Evolutionary conservation across 2,888 invertebrate genomes (phyloP).

Genomic region (Ophion obscuratus): DNA sequence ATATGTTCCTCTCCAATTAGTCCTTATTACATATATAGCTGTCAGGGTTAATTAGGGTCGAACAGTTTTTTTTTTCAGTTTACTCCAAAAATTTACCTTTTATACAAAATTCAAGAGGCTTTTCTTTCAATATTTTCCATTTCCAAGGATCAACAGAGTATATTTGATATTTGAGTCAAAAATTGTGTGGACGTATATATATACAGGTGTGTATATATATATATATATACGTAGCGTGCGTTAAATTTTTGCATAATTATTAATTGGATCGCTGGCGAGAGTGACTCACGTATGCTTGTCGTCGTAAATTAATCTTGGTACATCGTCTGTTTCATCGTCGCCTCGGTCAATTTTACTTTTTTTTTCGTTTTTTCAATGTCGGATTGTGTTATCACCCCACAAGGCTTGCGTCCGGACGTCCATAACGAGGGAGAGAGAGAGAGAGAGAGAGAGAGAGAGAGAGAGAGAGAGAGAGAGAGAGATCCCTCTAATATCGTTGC

Average conservation of each 20-base stretch:
- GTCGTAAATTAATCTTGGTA: conserved; percentile 47
- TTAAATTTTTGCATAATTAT: conserved; percentile 45
- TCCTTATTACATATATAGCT: no score
- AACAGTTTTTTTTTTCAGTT: no score
- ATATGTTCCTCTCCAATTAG: no score
- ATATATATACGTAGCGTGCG: not conserved
- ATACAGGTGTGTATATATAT: not conserved
- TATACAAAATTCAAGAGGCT: no score
- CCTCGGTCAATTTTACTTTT: not conserved
- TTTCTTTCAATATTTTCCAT: no score
- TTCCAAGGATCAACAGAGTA: no score
- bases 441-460: conserved; percentile 8
- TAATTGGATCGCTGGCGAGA: conserved; percentile 43
- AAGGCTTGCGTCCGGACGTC: conserved; percentile 47
- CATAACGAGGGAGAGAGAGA: conserved; percentile 7
- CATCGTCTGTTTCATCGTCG: conserved; percentile 41
- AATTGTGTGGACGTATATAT: not conserved
- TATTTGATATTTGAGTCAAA: no score
- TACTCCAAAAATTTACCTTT: no score
- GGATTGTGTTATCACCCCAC: conserved; percentile 36
- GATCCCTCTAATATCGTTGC: conserved; percentile 33
- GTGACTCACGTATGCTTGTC: conserved; percentile 54
- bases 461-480: conserved; percentile 10
- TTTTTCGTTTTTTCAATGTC: conserved; percentile 13
- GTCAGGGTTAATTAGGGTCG: no score